Base-by-base conservation (phyloP, 2,113 vertebrate species). In the Podarcis muralis region DNA sequence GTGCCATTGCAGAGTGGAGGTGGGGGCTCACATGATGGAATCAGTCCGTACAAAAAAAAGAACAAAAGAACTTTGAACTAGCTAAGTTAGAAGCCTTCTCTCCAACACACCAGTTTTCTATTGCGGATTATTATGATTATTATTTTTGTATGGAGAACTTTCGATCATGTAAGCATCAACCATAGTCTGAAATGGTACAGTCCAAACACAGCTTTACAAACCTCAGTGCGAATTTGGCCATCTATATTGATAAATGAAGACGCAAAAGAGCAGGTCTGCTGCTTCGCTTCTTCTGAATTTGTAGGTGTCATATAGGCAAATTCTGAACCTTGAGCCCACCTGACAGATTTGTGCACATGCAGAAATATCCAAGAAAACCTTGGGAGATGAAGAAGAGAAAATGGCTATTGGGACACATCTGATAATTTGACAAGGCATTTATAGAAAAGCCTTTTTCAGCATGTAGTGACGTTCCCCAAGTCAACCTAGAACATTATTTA, bases 271-370 rank as follows among this genome's bases (percentile, higher is more conserved):
- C 71, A 57, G 20, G 37, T 85, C 30, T 13, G 78, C 48, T 88
- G 88, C 82, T 88, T 95, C 62, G 32, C 85, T 90, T 59, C 80
- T 65, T 90, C 35, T 23, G 74, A 90, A 93, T 16, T 37, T 85
- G 13, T 80, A 32, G 43, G 13, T 68, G 7, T 53, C 22, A 68
- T 68, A 25, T 69, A 53, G 82, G 84, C 83, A 57, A 68, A 83
- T 83, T 66, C 20, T 78, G 37, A 68, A 78, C 16, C 32, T 57
- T 84, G n/a, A 57, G 32, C 3, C 23, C 40, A 32, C 53, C 59
- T 66, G 30, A 68, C 59, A 83, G 68, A 22, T 25, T 59, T 78
- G 43, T 11, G 6, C 74, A 40, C 30, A 57, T 69, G n/a, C 35
- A n/a, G 30, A 71, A 88, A n/a, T 69, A 72, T 59, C 72, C 23